Evolutionary conservation across 1,140 invertebrate species (phyloP).

Genomic region (Drosophila seguyi): DNA sequence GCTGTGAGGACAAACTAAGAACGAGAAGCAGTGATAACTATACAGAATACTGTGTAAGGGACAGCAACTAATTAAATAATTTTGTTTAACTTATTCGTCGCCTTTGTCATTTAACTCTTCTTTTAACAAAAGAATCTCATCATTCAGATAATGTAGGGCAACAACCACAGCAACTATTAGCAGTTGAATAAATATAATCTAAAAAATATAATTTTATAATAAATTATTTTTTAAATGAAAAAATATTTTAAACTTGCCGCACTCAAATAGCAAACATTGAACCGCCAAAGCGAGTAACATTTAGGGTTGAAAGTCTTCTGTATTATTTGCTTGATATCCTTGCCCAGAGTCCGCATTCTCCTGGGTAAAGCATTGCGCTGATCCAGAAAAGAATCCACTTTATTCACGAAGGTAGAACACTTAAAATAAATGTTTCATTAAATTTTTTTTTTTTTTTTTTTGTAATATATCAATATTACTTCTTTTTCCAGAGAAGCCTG

Average conservation of each 20-base stretch:
- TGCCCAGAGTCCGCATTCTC: constrained; percentile 21
- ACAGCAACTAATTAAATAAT: not conserved
- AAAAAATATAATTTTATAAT: not conserved
- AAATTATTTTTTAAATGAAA: not conserved
- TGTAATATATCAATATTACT: constrained; percentile 25
- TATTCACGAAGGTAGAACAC: constrained; percentile 34
- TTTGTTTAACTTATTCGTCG: constrained; percentile 45
- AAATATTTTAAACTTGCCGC: constrained; percentile 17
- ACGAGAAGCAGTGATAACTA: not conserved
- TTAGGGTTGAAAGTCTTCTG: constrained; percentile 21
- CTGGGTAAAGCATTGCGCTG: constrained; percentile 16
- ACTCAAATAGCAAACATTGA: constrained; percentile 44
- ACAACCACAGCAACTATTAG: constrained; percentile 58
- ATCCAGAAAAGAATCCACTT: constrained; percentile 10
- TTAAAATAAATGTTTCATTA: constrained; percentile 7
- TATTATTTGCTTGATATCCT: constrained; percentile 48
- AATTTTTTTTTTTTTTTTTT: not conserved
- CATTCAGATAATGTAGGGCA: constrained; percentile 56
- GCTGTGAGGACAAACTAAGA: too few relatives aligned
- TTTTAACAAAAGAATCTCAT: constrained; percentile 56
- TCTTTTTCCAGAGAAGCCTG: constrained; percentile 45
- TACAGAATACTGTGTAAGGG: not conserved
- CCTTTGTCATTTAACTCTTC: constrained; percentile 42
- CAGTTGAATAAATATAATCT: constrained; percentile 44
- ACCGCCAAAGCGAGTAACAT: constrained; percentile 32